phyloP scores from a whole-genome alignment of 2,888 invertebrate genomes.

The Drosophila leonis region DNA sequence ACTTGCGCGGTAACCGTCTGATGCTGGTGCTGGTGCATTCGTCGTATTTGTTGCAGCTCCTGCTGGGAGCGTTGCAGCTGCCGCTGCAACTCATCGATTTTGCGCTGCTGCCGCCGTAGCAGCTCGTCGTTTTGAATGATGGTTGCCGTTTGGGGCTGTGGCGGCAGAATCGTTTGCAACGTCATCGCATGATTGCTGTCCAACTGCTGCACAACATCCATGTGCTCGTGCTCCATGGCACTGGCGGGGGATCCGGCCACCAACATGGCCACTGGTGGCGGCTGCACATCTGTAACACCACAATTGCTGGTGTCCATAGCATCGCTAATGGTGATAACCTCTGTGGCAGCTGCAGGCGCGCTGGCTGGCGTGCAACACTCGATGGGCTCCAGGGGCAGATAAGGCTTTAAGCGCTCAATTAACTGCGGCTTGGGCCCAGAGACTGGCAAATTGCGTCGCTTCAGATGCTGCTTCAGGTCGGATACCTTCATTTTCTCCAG shows the following conservation, averaged over 20 bases:
- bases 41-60: constrained; percentile 89
- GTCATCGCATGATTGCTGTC: constrained; percentile 82
- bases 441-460: constrained; percentile 96
- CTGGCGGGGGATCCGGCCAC: constrained; percentile 74
- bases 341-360: constrained; percentile 57
- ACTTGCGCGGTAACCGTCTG: constrained; percentile 76
- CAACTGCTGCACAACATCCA: constrained; percentile 84
- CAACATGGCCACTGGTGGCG: constrained; percentile 73
- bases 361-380: constrained; percentile 77
- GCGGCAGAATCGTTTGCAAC: constrained; percentile 77
- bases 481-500: constrained; percentile 98
- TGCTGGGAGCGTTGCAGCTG: constrained; percentile 91
- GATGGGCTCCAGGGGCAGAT: constrained; percentile 86
- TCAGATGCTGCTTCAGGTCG: constrained; percentile 96
- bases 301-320: constrained; percentile 82
- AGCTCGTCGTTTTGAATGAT: constrained; percentile 89
- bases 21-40: constrained; percentile 81
- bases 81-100: constrained; percentile 94
- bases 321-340: constrained; percentile 69
- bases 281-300: constrained; percentile 45
- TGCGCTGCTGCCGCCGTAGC: constrained; percentile 93
- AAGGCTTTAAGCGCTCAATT: constrained; percentile 95
- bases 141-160: constrained; percentile 84
- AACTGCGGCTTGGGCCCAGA: constrained; percentile 98
- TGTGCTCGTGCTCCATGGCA: constrained; percentile 82